phyloP scores from a whole-genome alignment of 2,113 vertebrate species.

The Xiphias gladius region DNA sequence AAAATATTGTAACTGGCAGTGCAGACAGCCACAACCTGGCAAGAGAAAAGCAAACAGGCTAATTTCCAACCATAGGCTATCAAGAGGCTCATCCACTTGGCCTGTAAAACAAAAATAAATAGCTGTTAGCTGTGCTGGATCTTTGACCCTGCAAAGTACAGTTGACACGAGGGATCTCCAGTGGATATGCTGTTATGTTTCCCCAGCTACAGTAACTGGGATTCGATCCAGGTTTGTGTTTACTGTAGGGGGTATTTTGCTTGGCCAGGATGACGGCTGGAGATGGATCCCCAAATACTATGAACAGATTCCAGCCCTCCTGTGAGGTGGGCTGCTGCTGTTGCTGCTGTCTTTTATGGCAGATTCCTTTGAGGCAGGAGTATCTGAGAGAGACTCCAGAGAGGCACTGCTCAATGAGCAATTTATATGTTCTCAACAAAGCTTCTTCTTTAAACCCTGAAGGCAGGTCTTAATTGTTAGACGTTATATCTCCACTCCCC shows the following conservation, averaged over 20 bases:
- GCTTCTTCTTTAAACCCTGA: slow-evolving; percentile 72
- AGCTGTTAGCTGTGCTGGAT: slow-evolving; percentile 13
- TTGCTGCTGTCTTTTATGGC: slow-evolving; percentile 59
- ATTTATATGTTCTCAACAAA: slow-evolving; percentile 83
- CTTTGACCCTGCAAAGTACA: slow-evolving; percentile 47
- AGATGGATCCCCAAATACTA: slow-evolving; percentile 45
- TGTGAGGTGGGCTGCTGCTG: slow-evolving; percentile 40
- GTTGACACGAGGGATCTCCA: slow-evolving; percentile 17
- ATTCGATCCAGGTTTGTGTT: slow-evolving; percentile 60
- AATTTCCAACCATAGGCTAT: neutral
- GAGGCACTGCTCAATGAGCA: slow-evolving; percentile 77
- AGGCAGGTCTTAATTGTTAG: slow-evolving; percentile 85
- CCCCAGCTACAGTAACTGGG: slow-evolving; percentile 17
- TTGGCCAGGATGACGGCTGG: slow-evolving; percentile 26
- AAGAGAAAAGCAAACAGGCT: slow-evolving; percentile 10
- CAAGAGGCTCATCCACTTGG: slow-evolving; percentile 26
- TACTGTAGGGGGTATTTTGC: slow-evolving; percentile 20
- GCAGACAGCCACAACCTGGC: neutral
- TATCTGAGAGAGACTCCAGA: slow-evolving; percentile 73
- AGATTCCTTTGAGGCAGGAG: slow-evolving; percentile 67
- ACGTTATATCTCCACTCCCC: slow-evolving; percentile 78
- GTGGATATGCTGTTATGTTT: slow-evolving; percentile 29
- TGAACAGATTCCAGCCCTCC: slow-evolving; percentile 54
- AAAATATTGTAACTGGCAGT: neutral
- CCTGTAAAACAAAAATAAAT: slow-evolving; percentile 19